These are phyloP conservation scores for Junonia oenone DNA, from an alignment of 2,888 invertebrate species.

Conservation along the genomic window DNA sequence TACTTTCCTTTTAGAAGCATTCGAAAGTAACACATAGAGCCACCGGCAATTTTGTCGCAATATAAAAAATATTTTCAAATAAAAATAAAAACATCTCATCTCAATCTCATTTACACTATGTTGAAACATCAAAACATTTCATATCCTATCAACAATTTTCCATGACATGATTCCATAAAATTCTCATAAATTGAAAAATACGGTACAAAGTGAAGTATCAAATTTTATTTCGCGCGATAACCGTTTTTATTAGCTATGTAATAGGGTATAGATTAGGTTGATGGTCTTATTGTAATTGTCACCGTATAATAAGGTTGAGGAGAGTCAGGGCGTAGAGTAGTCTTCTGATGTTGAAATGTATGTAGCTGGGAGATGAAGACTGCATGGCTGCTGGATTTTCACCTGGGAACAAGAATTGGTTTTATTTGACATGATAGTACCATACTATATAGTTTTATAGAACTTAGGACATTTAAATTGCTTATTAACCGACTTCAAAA, in stretches of 20 bases:
- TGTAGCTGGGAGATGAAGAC: constrained; percentile 75
- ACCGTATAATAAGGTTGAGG: constrained; percentile 54
- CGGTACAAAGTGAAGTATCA: not conserved
- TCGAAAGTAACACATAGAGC: too few species aligned
- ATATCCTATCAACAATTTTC: not conserved
- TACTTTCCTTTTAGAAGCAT: too few species aligned
- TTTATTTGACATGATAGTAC: too few species aligned
- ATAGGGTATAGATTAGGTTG: not conserved
- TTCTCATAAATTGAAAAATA: not conserved
- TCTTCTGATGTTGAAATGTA: constrained; percentile 41
- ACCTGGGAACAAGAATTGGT: constrained; percentile 70
- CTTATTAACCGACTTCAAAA: too few species aligned
- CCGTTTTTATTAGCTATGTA: not conserved
- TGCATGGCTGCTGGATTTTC: constrained; percentile 92
- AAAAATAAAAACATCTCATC: too few species aligned
- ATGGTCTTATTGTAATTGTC: constrained; percentile 46
- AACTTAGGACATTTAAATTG: too few species aligned
- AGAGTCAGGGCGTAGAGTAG: constrained; percentile 46
- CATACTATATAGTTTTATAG: too few species aligned
- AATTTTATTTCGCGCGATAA: constrained; percentile 4
- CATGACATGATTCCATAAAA: too few species aligned
- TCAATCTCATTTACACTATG: too few species aligned
- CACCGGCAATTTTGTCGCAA: too few species aligned
- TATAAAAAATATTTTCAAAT: too few species aligned
- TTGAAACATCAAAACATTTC: not conserved